Conservation (phyloP, 2,888 invertebrate genomes). For the Ophion obscuratus region DNA sequence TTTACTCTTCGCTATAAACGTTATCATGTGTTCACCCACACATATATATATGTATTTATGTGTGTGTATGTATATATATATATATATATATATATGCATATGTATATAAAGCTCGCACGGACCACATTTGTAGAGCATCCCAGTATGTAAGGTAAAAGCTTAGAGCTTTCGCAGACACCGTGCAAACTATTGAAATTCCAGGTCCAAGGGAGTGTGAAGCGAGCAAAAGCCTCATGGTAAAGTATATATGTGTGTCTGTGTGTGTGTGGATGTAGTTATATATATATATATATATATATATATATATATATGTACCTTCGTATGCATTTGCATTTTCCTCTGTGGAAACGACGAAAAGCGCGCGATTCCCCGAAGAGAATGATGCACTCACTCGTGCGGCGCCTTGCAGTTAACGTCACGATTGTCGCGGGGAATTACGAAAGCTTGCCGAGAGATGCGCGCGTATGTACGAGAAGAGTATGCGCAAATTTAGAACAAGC, state of each 20-base stretch:
- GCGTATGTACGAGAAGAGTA: constrained; percentile 64
- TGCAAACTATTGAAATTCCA: constrained; percentile 47
- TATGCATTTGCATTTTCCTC: not conserved
- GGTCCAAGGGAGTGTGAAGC: constrained; percentile 8
- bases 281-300: too few relatives aligned
- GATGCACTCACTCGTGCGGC: constrained; percentile 46
- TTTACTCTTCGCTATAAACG: constrained; percentile 14
- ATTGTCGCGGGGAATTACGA: constrained; percentile 59
- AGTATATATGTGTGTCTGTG: too few relatives aligned
- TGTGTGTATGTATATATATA: too few relatives aligned
- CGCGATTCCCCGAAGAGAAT: constrained; percentile 49
- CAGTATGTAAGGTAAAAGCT: constrained; percentile 38
- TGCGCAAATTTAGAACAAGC: constrained; percentile 75
- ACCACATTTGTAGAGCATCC: not conserved
- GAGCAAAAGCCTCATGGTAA: constrained; percentile 19
- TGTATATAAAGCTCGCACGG: not conserved
- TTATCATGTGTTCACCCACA: not conserved
- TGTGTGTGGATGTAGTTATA: too few relatives aligned
- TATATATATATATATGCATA: not conserved
- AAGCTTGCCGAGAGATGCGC: constrained; percentile 40
- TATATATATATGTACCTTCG: not conserved
- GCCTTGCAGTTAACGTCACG: constrained; percentile 56
- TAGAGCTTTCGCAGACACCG: constrained; percentile 35
- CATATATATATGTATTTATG: not conserved
- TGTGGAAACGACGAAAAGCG: constrained; percentile 30